Base-by-base conservation (phyloP, 2,797 vertebrate genomes). In the Lithobates pipiens region DNA sequence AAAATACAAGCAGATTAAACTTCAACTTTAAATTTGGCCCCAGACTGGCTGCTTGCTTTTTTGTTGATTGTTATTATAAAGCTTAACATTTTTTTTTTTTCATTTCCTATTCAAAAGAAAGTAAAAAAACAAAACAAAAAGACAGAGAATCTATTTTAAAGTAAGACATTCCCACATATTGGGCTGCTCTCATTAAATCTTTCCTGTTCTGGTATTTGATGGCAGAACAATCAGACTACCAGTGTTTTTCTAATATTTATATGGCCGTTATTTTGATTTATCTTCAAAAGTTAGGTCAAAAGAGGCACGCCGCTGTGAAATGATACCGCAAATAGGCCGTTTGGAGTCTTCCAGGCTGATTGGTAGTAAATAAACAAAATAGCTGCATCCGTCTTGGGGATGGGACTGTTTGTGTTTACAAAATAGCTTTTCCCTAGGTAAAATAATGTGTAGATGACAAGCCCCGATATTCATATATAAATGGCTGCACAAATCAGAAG, bases 301-400 rank as follows among this genome's bases (percentile, higher is more conserved):
- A 65, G 72, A 75, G 57, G 32, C 57, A 27, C 42, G 73, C 70
- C 16, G 80, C 80, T 82, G 72, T 44, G 70, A 67, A 46, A 63
- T 29, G 34, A 75, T 74, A 67, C 39, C 1, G 36, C 11, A 75
- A 67, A 75, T 44, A 42, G 80, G 71, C 39, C 16, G n/a, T 54
- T 70, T 80, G 42, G 32, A 69, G 21, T 29, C 63, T 50, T 71
- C 50, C 54, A 36, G 79, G 79, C 57, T 73, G 68, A 81, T 74
- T 82, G 80, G 70, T 82, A 54, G 80, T 82, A 75, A 74, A 82
- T 73, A 82, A 82, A 82, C 80, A 82, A 82, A 65, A 82, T 74
- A 75, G 79, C 69, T 57, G 50, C 57, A 75, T 82, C 36, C 50
- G 34, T 75, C 54, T 73, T 15, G 25, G 39, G 63, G 57, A 82